A percentile compares a stretch with the other conserved stretches of the same genome.
Evolutionary conservation across 2,888 invertebrate genomes (phyloP).

Genomic region (Drosophila longiperda): DNA sequence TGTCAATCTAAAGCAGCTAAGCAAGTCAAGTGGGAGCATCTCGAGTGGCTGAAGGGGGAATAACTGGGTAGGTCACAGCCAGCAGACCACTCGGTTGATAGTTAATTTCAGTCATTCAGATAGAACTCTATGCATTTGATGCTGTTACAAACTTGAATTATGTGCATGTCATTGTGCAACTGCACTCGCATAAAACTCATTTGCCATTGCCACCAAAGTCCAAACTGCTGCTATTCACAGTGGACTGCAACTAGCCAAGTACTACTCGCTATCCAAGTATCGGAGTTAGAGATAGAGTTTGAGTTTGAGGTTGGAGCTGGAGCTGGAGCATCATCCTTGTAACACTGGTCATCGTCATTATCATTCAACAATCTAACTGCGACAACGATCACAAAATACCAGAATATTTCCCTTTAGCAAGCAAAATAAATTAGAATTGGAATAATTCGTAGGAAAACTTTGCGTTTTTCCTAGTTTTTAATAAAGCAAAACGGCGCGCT

Average conservation of each 20-base stretch:
- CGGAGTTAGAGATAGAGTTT: not conserved
- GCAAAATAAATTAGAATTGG: slow-evolving; percentile 81
- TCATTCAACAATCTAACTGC: slow-evolving; percentile 75
- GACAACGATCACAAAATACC: slow-evolving; percentile 77
- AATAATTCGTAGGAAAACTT: slow-evolving; percentile 73
- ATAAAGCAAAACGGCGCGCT: slow-evolving; percentile 74
- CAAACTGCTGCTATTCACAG: slow-evolving; percentile 13
- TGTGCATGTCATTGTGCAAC: slow-evolving; percentile 78
- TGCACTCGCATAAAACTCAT: slow-evolving; percentile 75
- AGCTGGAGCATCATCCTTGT: not conserved
- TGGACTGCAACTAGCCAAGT: slow-evolving; percentile 1
- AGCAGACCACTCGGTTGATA: slow-evolving; percentile 54
- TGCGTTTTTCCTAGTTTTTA: slow-evolving; percentile 73
- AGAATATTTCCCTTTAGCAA: slow-evolving; percentile 68
- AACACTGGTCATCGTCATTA: slow-evolving; percentile 58
- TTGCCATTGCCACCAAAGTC: slow-evolving; percentile 57
- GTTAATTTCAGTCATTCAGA: slow-evolving; percentile 76
- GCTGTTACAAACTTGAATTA: slow-evolving; percentile 73
- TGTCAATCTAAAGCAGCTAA: slow-evolving; percentile 50
- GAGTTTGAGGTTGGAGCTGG: not conserved
- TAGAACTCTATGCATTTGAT: slow-evolving; percentile 67
- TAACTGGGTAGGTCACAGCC: not conserved
- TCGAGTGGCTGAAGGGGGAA: slow-evolving; percentile 10
- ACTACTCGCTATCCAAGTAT: slow-evolving; percentile 6
- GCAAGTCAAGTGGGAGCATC: slow-evolving; percentile 43